These are phyloP conservation scores for Diaprepes abbreviatus DNA, from an alignment of 2,888 invertebrate species.

Conservation along the genomic window DNA sequence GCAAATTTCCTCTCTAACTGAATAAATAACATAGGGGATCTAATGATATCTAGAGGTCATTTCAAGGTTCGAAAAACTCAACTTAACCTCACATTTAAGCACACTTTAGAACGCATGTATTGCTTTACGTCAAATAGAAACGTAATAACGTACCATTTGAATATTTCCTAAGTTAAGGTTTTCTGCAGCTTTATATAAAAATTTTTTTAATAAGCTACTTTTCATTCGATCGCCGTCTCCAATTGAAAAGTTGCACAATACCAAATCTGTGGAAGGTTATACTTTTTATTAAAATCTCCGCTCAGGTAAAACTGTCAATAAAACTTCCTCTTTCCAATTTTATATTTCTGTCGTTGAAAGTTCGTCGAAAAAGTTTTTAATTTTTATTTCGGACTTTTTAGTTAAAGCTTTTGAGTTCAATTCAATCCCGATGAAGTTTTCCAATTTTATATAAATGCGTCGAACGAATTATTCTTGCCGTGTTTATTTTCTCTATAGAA, in stretches of 20 bases:
- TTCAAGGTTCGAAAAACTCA: too few species aligned
- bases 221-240: not conserved
- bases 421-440: constrained; percentile 10
- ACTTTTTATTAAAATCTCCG: constrained; percentile 13
- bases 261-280: not conserved
- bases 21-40: too few species aligned
- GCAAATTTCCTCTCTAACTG: too few species aligned
- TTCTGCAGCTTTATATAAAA: too few species aligned
- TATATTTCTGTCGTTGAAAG: constrained; percentile 5
- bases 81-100: too few species aligned
- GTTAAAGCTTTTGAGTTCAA: constrained; percentile 2
- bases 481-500: constrained; percentile 4
- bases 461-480: not conserved
- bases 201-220: too few species aligned
- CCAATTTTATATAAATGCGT: constrained; percentile 13
- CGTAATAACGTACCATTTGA: too few species aligned
- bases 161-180: too few species aligned
- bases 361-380: constrained; percentile 12
- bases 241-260: constrained; percentile 7
- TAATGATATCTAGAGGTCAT: too few species aligned
- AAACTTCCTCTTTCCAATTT: constrained; percentile 7
- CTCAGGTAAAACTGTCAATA: constrained; percentile 20
- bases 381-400: constrained; percentile 19
- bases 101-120: too few species aligned
- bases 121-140: too few species aligned